Percentiles rank a stretch among this genome's conserved stretches.
Evolutionary conservation across 2,888 invertebrate genomes (phyloP).

Genomic region (Nebria salina): DNA sequence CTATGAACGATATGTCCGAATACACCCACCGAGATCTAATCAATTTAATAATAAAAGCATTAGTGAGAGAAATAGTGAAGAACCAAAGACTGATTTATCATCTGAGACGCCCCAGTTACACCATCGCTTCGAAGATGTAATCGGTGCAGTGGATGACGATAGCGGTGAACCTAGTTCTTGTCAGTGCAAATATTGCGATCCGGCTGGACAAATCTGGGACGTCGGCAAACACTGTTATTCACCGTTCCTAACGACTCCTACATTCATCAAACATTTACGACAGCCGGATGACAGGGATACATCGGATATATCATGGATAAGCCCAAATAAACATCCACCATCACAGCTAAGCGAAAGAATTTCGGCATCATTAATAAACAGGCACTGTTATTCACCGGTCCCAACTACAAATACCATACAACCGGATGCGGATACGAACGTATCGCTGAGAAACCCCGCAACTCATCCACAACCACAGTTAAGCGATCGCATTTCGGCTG

Average conservation of each 20-base stretch:
- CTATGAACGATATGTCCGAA: constrained; percentile 47
- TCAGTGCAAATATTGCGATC: constrained; percentile 81
- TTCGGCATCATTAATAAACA: constrained; percentile 17
- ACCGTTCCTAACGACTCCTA: constrained; percentile 64
- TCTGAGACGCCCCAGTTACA: constrained; percentile 60
- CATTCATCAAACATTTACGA: constrained; percentile 33
- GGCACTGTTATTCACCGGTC: constrained; percentile 19
- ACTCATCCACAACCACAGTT: neutral
- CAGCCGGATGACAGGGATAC: constrained; percentile 43
- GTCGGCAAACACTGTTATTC: constrained; percentile 70
- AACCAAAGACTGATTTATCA: constrained; percentile 32
- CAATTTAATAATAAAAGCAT: neutral
- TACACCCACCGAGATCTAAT: neutral
- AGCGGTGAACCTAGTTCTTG: constrained; percentile 65
- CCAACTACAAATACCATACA: neutral
- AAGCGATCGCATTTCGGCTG: constrained; percentile 1
- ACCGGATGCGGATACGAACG: neutral
- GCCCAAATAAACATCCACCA: constrained; percentile 48
- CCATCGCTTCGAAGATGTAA: constrained; percentile 61
- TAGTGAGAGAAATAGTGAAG: neutral
- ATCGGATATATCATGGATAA: constrained; percentile 47
- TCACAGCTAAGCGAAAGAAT: constrained; percentile 40
- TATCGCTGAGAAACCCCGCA: neutral
- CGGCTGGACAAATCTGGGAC: constrained; percentile 79
- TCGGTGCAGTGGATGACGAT: constrained; percentile 56